phyloP scores from a whole-genome alignment of 2,888 invertebrate genomes.

The Orchesellides sinensis region DNA sequence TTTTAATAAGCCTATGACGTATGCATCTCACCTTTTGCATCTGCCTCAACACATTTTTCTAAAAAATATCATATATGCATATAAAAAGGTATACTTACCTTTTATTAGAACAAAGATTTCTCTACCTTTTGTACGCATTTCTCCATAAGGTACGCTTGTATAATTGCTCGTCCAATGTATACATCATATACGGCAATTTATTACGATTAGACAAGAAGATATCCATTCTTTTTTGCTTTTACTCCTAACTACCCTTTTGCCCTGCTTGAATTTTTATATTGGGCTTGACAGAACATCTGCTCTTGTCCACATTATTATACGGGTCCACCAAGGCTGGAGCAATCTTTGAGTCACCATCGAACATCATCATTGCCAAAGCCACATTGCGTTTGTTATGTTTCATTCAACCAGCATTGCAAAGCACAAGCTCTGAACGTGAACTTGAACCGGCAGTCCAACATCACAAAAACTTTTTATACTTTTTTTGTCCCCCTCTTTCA shows the following conservation, averaged over 20 bases:
- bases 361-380: slow-evolving; percentile 36
- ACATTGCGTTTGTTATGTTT: slow-evolving; percentile 32
- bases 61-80: slow-evolving; percentile 1
- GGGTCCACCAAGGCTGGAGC: slow-evolving; percentile 6
- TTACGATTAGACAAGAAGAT: slow-evolving; percentile 3
- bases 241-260: not conserved
- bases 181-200: slow-evolving; percentile 9
- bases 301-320: slow-evolving; percentile 10
- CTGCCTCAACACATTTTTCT: not conserved
- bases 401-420: not conserved
- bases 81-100: not conserved
- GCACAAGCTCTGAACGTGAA: slow-evolving; percentile 9
- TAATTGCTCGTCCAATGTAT: slow-evolving; percentile 7
- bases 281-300: not conserved
- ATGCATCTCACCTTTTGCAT: not conserved
- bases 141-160: not conserved
- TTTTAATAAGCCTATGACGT: not conserved
- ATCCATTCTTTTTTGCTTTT: not conserved
- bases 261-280: not conserved
- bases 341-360: slow-evolving; percentile 39
- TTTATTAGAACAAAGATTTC: not conserved
- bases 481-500: slow-evolving; percentile 31
- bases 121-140: not conserved
- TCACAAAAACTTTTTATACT: slow-evolving; percentile 1
- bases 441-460: slow-evolving; percentile 58